Evolutionary conservation across 2,888 invertebrate genomes (phyloP).

Genomic region (Pammene fasciana): DNA sequence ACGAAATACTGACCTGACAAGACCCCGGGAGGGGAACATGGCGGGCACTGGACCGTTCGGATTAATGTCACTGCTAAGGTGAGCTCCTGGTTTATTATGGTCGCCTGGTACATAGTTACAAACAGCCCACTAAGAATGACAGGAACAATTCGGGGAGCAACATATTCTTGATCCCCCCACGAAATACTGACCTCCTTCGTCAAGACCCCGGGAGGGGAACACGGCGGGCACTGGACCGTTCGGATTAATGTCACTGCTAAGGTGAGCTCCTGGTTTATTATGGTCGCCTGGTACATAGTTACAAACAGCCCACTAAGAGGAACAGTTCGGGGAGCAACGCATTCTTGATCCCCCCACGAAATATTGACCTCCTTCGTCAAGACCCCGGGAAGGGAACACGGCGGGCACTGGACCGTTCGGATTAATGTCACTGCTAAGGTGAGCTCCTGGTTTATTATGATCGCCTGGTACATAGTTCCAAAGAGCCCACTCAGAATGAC

Average conservation of each 20-base stretch:
- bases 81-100: slow-evolving; percentile 11
- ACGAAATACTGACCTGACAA: slow-evolving; percentile 93
- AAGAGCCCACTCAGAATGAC: slow-evolving; percentile 82
- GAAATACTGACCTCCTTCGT: slow-evolving; percentile 93
- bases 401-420: slow-evolving; percentile 97
- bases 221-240: slow-evolving; percentile 97
- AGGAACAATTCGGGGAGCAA: slow-evolving; percentile 95
- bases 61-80: slow-evolving; percentile 81
- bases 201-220: slow-evolving; percentile 89
- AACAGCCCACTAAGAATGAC: slow-evolving; percentile 82
- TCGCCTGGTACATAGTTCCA: no score
- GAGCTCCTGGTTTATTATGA: slow-evolving; percentile 9
- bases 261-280: slow-evolving; percentile 49
- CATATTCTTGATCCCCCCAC: slow-evolving; percentile 91
- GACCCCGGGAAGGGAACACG: slow-evolving; percentile 89
- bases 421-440: slow-evolving; percentile 81
- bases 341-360: slow-evolving; percentile 90
- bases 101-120: no score
- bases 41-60: slow-evolving; percentile 97
- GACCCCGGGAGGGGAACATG: slow-evolving; percentile 89
- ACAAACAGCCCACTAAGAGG: slow-evolving; percentile 42
- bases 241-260: slow-evolving; percentile 83
- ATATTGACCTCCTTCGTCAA: slow-evolving; percentile 95
- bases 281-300: no score
- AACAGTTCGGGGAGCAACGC: slow-evolving; percentile 94